These are phyloP conservation scores for Cheilosia vernalis DNA, from an alignment of 2,888 invertebrate genomes.

Conservation along the genomic window DNA sequence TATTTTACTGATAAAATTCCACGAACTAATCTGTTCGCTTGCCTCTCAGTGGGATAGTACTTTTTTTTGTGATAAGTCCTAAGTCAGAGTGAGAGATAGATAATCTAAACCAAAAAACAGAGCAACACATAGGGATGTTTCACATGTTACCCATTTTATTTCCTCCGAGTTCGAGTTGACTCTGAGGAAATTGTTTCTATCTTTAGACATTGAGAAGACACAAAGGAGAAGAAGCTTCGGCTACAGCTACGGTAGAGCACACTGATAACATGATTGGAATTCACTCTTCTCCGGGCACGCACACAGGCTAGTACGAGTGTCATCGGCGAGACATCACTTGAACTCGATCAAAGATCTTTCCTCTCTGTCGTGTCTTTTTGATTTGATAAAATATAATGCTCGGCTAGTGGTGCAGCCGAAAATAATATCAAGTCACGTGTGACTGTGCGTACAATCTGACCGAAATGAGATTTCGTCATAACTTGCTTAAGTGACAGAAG, in stretches of 20 bases:
- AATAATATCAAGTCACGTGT: slow-evolving; percentile 65
- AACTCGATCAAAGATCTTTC: slow-evolving; percentile 43
- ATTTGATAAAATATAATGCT: slow-evolving; percentile 10
- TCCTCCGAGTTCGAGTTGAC: not conserved
- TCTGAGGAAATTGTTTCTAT: slow-evolving; percentile 35
- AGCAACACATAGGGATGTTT: not conserved
- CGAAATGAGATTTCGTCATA: slow-evolving; percentile 46
- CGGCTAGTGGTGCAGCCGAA: slow-evolving; percentile 22
- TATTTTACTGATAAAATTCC: slow-evolving; percentile 6
- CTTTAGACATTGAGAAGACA: slow-evolving; percentile 24
- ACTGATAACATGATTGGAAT: slow-evolving; percentile 52
- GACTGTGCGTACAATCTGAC: slow-evolving; percentile 12
- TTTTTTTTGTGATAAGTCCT: not conserved
- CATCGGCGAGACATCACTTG: slow-evolving; percentile 27
- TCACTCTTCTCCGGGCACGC: slow-evolving; percentile 17
- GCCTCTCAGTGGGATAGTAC: not conserved
- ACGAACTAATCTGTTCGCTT: not conserved
- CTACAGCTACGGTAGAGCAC: not conserved
- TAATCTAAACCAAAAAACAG: not conserved
- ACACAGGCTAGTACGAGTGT: not conserved
- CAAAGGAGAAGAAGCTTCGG: not conserved
- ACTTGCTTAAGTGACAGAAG: slow-evolving; percentile 41
- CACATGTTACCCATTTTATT: not conserved
- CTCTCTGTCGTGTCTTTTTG: slow-evolving; percentile 22
- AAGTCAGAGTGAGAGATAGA: slow-evolving; percentile 31